phyloP scores from a whole-genome alignment of 1,140 invertebrate genomes.

The Steinernema khuongi region DNA sequence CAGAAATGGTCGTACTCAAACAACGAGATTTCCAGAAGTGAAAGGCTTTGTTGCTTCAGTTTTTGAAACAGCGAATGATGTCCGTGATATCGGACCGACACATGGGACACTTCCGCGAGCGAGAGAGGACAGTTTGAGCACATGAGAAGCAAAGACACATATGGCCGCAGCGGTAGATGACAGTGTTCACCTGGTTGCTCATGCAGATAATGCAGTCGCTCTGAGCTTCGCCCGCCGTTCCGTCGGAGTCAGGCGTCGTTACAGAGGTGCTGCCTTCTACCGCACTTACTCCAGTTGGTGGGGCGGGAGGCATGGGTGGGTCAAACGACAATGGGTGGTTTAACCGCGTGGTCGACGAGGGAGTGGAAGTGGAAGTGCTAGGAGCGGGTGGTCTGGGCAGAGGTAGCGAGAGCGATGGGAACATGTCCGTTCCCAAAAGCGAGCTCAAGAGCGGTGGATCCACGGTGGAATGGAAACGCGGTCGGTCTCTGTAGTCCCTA shows the following conservation, averaged over 20 bases:
- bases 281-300: too few species aligned
- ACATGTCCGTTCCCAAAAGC: too few species aligned
- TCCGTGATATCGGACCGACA: slow-evolving; percentile 84
- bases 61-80: slow-evolving; percentile 86
- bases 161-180: slow-evolving; percentile 90
- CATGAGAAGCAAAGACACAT: slow-evolving; percentile 98
- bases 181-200: slow-evolving; percentile 81
- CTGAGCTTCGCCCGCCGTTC: slow-evolving; percentile 15
- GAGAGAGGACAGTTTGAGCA: slow-evolving; percentile 80
- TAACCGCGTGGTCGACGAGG: background rate
- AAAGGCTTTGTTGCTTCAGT: slow-evolving; percentile 63
- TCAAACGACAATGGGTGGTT: too few species aligned
- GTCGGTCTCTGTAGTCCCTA: too few species aligned
- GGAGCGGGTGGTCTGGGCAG: background rate
- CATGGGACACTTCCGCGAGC: slow-evolving; percentile 69
- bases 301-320: too few species aligned
- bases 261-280: background rate
- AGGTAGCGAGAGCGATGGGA: background rate
- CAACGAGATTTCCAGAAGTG: background rate
- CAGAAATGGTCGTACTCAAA: background rate
- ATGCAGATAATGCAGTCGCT: slow-evolving; percentile 86
- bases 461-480: too few species aligned
- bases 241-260: background rate
- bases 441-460: too few species aligned
- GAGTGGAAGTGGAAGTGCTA: background rate